Evolutionary conservation across 1,140 invertebrate species (phyloP).

Genomic region (Branchinecta lindahli): DNA sequence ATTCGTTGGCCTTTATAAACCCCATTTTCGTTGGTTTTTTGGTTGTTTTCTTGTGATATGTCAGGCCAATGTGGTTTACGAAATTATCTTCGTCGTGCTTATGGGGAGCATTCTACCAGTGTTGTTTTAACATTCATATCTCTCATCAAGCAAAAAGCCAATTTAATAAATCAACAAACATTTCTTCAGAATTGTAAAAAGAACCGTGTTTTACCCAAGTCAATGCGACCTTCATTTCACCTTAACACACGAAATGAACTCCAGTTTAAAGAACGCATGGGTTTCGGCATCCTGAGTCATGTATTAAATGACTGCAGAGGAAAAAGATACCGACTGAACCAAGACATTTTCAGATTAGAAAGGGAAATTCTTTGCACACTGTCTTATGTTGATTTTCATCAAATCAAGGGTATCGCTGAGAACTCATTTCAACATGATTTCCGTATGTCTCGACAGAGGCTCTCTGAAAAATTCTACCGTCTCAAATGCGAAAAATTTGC

Average conservation of each 20-base stretch:
- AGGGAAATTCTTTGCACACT: not conserved
- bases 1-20: too few relatives aligned
- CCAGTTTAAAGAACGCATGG: not conserved
- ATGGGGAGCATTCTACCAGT: too few relatives aligned
- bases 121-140: too few relatives aligned
- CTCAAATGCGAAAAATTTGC: not conserved
- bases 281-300: constrained; percentile 9
- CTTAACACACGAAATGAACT: not conserved
- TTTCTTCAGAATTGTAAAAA: not conserved
- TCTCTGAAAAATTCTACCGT: constrained; percentile 8
- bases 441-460: not conserved
- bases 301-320: not conserved
- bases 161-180: not conserved
- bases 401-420: not conserved
- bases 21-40: too few relatives aligned
- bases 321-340: not conserved
- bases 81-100: too few relatives aligned
- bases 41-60: too few relatives aligned
- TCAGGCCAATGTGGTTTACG: too few relatives aligned
- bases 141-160: not conserved
- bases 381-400: constrained; percentile 1
- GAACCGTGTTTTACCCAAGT: not conserved
- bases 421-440: constrained; percentile 6
- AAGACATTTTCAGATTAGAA: not conserved
- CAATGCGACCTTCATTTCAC: constrained; percentile 1